Base-by-base conservation (phyloP, 2,797 vertebrate genomes). In the Threskiornis aethiopicus region DNA sequence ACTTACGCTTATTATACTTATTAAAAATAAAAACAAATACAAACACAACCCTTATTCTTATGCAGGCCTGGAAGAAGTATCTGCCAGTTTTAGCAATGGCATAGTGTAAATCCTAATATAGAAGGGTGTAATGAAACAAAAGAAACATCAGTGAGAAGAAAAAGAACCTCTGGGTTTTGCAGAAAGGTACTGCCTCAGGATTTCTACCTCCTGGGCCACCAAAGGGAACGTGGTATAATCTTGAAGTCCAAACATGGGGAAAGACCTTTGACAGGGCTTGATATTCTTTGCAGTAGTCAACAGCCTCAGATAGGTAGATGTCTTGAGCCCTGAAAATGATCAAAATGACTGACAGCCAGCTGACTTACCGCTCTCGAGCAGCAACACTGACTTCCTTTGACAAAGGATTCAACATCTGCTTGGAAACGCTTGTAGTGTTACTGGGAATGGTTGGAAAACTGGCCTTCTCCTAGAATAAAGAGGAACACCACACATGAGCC, bases 381-480 rank as follows among this genome's bases (percentile, higher is more conserved):
- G 89, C 79, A 93, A 77, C 41, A 5, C 62, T 64, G 57, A 33
- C 35, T n/a, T 96, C 91, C 71, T 95, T 96, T 22, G 95, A 97
- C 4, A 97, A 98, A 2, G 97, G 97, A 20, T 77, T 91, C 89
- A 98, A 97, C 75, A 90, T 93, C 84, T 98, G 98, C 96, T 98
- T 98, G 31, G 98, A 81, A 91, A 98, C 97, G 84, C 94, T 96
- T 87, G 97, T 93, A 93, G 98, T 95, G 52, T 97, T 98, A 77
- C 97, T 97, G 31, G 98, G 98, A 91, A 98, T 98, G 22, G 96
- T 89, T 96, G 97, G 98, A 98, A 55, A 96, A 90, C 89, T 97
- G 98, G 39, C 20, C 46, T 77, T 95, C 28, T 28, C 52, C 90
- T 97, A 22, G 85, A 98, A 99, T 62, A 90, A 98, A 93, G 98